Conservation (phyloP, 2,113 vertebrate genomes). For the Chlorodrepanis virens region DNA sequence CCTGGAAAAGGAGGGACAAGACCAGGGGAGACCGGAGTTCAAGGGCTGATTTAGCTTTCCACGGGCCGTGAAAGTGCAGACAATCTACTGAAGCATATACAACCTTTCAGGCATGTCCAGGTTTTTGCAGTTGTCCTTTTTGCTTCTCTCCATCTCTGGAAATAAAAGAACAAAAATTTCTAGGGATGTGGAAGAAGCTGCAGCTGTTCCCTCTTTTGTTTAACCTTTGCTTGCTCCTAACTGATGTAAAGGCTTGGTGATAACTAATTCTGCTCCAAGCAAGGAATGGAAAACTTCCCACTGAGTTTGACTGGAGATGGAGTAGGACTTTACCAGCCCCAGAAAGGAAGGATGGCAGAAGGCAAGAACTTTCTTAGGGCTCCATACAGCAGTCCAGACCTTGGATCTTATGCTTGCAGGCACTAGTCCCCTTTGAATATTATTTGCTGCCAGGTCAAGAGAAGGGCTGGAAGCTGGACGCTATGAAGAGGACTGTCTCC, state of each 20-base stretch:
- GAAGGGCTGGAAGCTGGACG: background rate
- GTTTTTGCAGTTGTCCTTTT: conserved; percentile 5
- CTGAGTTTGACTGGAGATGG: background rate
- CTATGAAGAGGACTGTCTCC: background rate
- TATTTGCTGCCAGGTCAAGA: background rate
- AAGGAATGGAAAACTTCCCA: background rate
- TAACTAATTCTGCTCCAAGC: background rate
- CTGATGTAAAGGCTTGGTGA: background rate
- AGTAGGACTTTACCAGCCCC: background rate
- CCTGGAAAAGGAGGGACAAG: background rate
- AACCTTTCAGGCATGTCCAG: background rate
- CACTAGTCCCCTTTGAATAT: background rate
- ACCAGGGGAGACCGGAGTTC: background rate
- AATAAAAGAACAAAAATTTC: background rate
- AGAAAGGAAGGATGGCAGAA: background rate
- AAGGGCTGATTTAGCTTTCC: background rate
- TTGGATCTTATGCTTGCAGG: background rate
- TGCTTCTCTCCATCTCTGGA: background rate
- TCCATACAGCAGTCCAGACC: background rate
- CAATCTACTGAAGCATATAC: background rate
- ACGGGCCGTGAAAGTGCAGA: background rate
- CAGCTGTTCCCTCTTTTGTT: background rate
- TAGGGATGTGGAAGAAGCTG: background rate
- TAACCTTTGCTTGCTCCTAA: background rate
- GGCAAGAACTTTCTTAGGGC: background rate